Percentiles rank a stretch among this genome's conserved stretches.
Conservation (phyloP, 2,113 vertebrate species). For the Pterocles burchelli region DNA sequence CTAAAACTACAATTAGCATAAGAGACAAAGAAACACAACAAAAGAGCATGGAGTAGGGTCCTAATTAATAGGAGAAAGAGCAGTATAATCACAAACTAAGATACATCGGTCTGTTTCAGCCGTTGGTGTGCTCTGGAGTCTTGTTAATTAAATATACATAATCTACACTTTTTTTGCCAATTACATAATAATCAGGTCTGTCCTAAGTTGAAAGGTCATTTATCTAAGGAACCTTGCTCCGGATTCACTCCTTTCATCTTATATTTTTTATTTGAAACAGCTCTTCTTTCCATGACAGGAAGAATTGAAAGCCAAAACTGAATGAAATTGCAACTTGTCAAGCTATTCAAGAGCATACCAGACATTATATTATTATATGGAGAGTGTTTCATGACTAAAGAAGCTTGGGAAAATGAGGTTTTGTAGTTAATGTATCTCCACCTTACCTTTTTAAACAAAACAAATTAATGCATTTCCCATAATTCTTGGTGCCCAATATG, state of each 20-base stretch:
- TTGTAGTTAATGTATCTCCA: not conserved
- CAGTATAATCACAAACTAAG: not conserved
- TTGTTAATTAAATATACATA: constrained; percentile 20
- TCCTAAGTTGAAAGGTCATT: constrained; percentile 29
- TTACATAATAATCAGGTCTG: constrained; percentile 2
- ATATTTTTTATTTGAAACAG: not conserved
- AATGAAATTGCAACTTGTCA: constrained; percentile 23
- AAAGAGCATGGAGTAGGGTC: not conserved
- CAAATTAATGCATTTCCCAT: not conserved
- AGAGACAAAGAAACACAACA: not conserved
- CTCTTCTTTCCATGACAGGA: not conserved
- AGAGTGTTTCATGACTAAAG: not conserved
- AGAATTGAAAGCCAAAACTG: not conserved
- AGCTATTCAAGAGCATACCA: not conserved
- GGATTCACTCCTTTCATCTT: not conserved
- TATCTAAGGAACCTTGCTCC: not conserved
- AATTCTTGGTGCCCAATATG: not conserved
- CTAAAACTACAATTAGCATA: not conserved
- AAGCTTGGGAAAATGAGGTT: not conserved
- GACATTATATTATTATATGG: not conserved
- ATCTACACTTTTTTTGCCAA: not conserved
- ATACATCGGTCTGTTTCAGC: not conserved
- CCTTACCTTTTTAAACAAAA: not conserved
- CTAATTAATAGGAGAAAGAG: not conserved
- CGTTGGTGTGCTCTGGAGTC: not conserved